A percentile compares a stretch with the other conserved stretches of the same genome.
Evolutionary conservation across 2,797 vertebrate genomes (phyloP).

Genomic region (Lacerta bilineata): DNA sequence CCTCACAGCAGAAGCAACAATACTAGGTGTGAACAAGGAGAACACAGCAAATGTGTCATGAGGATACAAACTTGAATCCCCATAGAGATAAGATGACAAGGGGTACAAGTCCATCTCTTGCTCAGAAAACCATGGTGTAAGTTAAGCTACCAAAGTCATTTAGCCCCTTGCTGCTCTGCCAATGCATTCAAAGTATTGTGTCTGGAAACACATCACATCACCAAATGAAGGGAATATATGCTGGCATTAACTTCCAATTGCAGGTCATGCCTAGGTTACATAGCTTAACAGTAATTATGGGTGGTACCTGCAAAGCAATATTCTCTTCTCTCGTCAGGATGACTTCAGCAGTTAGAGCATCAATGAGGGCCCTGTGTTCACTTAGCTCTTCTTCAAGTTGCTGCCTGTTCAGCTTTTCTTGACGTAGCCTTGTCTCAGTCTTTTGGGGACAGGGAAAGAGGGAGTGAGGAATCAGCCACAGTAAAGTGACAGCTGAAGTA

Average conservation of each 20-base stretch:
- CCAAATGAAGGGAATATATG: not conserved
- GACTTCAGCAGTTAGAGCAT: constrained; percentile 92
- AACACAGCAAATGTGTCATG: not conserved
- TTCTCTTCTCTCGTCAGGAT: constrained; percentile 87
- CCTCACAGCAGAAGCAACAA: not conserved
- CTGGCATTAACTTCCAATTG: not conserved
- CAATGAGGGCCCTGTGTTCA: constrained; percentile 89
- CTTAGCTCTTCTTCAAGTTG: constrained; percentile 81
- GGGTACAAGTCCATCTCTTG: not conserved
- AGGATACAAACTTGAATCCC: not conserved
- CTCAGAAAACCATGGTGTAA: accelerated
- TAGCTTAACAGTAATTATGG: not conserved
- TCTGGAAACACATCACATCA: not conserved
- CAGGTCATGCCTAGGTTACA: not conserved
- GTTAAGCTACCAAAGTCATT: not conserved
- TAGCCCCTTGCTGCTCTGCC: not conserved
- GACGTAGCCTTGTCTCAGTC: constrained; percentile 83
- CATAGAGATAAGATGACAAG: not conserved
- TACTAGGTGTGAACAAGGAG: not conserved
- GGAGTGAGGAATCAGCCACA: not conserved
- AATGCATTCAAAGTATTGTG: not conserved
- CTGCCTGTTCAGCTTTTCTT: constrained; percentile 79
- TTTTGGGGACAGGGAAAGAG: constrained; percentile 54
- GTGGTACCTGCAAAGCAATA: constrained; percentile 81
- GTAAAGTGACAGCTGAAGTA: not conserved